A percentile compares a stretch with the other conserved stretches of the same genome.
Conservation (phyloP, 1,140 invertebrate genomes). For the Triops longicaudatus region DNA sequence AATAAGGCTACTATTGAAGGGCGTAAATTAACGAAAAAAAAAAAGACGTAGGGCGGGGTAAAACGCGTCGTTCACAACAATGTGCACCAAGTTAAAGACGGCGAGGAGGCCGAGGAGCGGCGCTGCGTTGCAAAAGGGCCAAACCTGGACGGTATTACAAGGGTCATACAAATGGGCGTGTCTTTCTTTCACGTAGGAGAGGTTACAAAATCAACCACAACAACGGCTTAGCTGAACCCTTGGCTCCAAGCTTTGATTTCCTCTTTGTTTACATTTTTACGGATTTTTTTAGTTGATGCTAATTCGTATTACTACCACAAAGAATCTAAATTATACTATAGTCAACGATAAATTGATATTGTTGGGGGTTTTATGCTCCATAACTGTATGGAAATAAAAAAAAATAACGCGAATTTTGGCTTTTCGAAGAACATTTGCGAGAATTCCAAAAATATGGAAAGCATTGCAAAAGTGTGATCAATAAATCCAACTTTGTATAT, state of each 20-base stretch:
- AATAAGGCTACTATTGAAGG: too few species aligned
- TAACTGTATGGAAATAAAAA: too few species aligned
- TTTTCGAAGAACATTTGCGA: too few species aligned
- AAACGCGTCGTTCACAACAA: background rate
- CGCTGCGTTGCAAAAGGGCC: slow-evolving; percentile 9
- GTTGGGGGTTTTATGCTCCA: too few species aligned
- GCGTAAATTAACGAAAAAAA: too few species aligned
- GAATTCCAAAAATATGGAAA: too few species aligned
- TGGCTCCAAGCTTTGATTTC: background rate
- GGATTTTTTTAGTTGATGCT: background rate
- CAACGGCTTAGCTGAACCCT: slow-evolving; percentile 1
- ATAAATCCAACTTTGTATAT: too few species aligned
- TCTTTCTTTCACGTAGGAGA: background rate
- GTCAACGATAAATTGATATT: too few species aligned
- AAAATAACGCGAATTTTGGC: too few species aligned
- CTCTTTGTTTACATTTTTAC: background rate
- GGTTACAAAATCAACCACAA: background rate
- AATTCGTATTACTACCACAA: background rate
- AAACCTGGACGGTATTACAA: slow-evolving; percentile 6
- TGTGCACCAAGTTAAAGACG: background rate
- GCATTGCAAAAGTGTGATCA: too few species aligned
- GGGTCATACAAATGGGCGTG: background rate
- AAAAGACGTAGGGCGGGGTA: background rate
- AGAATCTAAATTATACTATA: background rate
- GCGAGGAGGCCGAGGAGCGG: background rate